Evolutionary conservation across 2,888 invertebrate species (phyloP).

Genomic region (Psylliodes chrysocephalus): DNA sequence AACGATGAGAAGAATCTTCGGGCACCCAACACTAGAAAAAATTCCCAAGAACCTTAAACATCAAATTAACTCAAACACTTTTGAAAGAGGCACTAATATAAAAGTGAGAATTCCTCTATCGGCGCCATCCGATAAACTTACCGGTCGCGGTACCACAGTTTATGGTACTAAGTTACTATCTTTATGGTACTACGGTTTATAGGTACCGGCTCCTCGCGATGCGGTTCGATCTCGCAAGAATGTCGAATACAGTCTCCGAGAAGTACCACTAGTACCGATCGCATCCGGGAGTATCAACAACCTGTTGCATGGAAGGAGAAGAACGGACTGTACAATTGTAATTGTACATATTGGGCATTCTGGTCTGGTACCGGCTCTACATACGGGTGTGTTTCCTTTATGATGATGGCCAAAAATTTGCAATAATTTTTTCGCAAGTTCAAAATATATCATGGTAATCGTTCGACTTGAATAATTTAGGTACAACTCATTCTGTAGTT

Average conservation of each 20-base stretch:
- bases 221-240: slow-evolving; percentile 47
- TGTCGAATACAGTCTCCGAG: slow-evolving; percentile 55
- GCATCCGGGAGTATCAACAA: slow-evolving; percentile 13
- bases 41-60: slow-evolving; percentile 1
- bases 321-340: slow-evolving; percentile 18
- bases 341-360: no score
- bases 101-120: slow-evolving; percentile 34
- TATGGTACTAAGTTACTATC: slow-evolving; percentile 15
- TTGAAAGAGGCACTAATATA: slow-evolving; percentile 33
- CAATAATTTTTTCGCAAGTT: no score
- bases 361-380: background rate
- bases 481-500: no score
- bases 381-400: no score
- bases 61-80: slow-evolving; percentile 26
- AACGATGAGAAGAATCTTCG: slow-evolving; percentile 18
- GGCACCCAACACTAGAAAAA: slow-evolving; percentile 17
- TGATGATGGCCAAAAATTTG: no score
- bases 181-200: slow-evolving; percentile 49
- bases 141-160: slow-evolving; percentile 44
- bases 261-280: slow-evolving; percentile 15
- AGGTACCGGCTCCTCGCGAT: slow-evolving; percentile 51
- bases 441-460: no score
- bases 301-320: slow-evolving; percentile 10
- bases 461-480: no score
- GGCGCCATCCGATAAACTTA: slow-evolving; percentile 56